Evolutionary conservation across 2,797 vertebrate species (phyloP).

Genomic region (Sebastes aleutianus): DNA sequence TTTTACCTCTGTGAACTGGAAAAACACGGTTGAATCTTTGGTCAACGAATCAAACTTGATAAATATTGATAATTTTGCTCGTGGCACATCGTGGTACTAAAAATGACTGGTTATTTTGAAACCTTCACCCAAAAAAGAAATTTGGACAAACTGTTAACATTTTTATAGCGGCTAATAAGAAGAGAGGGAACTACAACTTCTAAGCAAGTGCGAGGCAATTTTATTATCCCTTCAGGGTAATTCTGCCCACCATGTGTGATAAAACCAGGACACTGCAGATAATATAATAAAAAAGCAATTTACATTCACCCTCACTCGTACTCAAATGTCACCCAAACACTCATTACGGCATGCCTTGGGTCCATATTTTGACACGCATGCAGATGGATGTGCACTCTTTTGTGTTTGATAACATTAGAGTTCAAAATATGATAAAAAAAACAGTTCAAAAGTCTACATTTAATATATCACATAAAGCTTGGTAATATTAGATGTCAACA

Average conservation of each 20-base stretch:
- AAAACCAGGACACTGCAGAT: constrained; percentile 59
- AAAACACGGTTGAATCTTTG: constrained; percentile 45
- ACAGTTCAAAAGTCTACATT: neutral
- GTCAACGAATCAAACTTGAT: constrained; percentile 59
- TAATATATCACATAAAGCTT: neutral
- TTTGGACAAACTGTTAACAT: constrained; percentile 24
- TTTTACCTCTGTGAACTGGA: constrained; percentile 42
- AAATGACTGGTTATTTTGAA: constrained; percentile 8
- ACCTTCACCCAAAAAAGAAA: constrained; percentile 18
- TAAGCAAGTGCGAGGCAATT: constrained; percentile 37
- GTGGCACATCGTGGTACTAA: constrained; percentile 14
- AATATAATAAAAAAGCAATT: constrained; percentile 62
- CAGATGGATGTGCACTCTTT: constrained; percentile 15
- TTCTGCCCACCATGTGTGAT: constrained; percentile 53
- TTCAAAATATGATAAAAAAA: neutral
- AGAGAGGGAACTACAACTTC: constrained; percentile 34
- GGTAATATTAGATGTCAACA: constrained; percentile 7
- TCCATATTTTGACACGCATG: constrained; percentile 31
- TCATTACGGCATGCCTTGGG: constrained; percentile 37
- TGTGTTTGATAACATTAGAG: neutral
- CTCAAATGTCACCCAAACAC: constrained; percentile 55
- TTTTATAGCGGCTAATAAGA: constrained; percentile 48
- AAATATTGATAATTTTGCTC: constrained; percentile 62
- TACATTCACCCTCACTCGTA: constrained; percentile 46
- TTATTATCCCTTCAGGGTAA: constrained; percentile 60